These are phyloP conservation scores for Sebastes melanostomus DNA, from an alignment of 2,797 vertebrate species.

Conservation along the genomic window DNA sequence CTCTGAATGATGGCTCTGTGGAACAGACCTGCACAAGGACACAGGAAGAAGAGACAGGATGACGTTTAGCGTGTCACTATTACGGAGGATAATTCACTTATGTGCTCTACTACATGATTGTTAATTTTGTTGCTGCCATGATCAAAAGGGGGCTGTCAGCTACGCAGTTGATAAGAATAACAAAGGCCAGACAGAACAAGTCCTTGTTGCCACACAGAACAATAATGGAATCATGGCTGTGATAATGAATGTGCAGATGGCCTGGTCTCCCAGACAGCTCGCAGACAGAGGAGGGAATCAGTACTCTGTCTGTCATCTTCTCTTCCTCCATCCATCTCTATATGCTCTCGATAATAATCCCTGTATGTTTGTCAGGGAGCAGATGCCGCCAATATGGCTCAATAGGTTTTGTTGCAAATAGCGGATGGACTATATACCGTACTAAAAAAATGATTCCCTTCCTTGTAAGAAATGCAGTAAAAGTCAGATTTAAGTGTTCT, in stretches of 20 bases:
- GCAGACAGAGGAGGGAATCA: constrained; percentile 68
- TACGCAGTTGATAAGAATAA: constrained; percentile 70
- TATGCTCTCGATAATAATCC: constrained; percentile 38
- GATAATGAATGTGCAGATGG: constrained; percentile 80
- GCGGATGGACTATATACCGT: not conserved
- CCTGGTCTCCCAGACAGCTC: constrained; percentile 69
- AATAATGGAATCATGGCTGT: constrained; percentile 74
- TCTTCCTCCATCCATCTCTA: constrained; percentile 55
- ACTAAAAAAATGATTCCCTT: not conserved
- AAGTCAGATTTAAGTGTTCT: constrained; percentile 11
- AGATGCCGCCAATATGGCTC: constrained; percentile 50
- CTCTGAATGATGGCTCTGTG: constrained; percentile 99
- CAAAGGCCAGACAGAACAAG: constrained; percentile 73
- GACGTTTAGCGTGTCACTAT: constrained; percentile 41
- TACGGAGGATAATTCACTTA: constrained; percentile 51
- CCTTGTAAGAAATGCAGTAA: constrained; percentile 12
- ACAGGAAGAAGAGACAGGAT: constrained; percentile 49
- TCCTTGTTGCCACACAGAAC: constrained; percentile 69
- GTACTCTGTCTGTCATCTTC: constrained; percentile 64
- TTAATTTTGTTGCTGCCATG: constrained; percentile 62
- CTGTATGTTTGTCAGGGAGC: constrained; percentile 42
- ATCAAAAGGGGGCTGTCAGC: constrained; percentile 69
- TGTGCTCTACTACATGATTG: constrained; percentile 51
- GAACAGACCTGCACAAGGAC: constrained; percentile 90
- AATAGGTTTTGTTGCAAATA: constrained; percentile 35